phyloP scores from a whole-genome alignment of 2,113 vertebrate species.

The Apistogramma diplotaenia region DNA sequence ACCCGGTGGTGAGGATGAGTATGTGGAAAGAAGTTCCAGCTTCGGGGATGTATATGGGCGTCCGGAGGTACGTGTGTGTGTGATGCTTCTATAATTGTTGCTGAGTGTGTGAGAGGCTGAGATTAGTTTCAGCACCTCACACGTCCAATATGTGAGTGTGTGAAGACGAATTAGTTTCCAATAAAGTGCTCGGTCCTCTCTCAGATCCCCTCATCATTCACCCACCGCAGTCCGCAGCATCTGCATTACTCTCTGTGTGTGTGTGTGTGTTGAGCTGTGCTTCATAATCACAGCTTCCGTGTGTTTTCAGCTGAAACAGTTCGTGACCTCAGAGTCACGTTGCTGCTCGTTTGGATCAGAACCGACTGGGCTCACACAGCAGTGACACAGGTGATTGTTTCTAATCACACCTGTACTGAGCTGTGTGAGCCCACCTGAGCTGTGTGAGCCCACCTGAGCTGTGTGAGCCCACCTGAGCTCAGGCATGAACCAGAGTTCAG shows the following conservation, averaged over 20 bases:
- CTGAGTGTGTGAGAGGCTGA: not conserved
- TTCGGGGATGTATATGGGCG: conserved; percentile 84
- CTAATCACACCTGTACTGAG: too few relatives aligned
- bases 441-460: too few relatives aligned
- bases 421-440: too few relatives aligned
- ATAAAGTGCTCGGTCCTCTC: conserved; percentile 6
- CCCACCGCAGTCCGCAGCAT: not conserved
- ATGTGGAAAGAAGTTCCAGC: conserved; percentile 85
- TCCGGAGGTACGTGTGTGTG: conserved; percentile 79
- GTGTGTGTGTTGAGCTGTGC: not conserved
- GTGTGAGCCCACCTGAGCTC: too few relatives aligned
- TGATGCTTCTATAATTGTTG: not conserved
- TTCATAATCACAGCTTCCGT: not conserved
- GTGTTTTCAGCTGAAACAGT: too few relatives aligned
- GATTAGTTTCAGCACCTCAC: conserved; percentile 16
- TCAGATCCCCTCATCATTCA: conserved; percentile 32
- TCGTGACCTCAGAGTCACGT: too few relatives aligned
- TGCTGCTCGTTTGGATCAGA: too few relatives aligned
- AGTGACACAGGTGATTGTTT: too few relatives aligned
- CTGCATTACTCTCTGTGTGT: not conserved
- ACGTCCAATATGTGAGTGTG: conserved; percentile 12
- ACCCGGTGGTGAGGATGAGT: conserved; percentile 83
- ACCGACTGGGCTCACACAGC: too few relatives aligned
- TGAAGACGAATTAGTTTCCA: conserved; percentile 36
- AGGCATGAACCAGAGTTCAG: too few relatives aligned